Conservation (phyloP, 2,888 invertebrate genomes). For the Trichopoda pennipes region DNA sequence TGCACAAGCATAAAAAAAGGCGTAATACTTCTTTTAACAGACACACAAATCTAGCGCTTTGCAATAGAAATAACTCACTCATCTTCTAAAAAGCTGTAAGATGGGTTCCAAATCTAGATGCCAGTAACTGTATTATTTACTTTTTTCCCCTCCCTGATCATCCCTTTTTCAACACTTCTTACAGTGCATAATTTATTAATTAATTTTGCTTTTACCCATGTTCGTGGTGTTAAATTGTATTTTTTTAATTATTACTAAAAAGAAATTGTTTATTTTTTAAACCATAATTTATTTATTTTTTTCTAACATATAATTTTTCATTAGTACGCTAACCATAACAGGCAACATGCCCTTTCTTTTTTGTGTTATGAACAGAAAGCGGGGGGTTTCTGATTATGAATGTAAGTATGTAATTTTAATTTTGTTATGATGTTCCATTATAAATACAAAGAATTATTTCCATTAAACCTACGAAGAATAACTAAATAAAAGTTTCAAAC, state of each 20-base stretch:
- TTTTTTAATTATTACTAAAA: conserved; percentile 63
- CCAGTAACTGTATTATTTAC: neutral
- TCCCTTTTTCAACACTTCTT: conserved; percentile 36
- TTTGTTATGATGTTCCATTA: conserved; percentile 58
- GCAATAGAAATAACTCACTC: too few relatives aligned
- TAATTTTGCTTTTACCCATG: conserved; percentile 40
- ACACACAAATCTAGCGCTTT: too few relatives aligned
- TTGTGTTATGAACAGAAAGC: neutral
- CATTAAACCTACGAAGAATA: conserved; percentile 60
- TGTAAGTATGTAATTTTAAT: conserved; percentile 35
- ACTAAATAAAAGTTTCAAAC: conserved; percentile 72
- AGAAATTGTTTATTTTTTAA: conserved; percentile 38
- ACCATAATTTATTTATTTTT: conserved; percentile 52
- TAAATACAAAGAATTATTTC: conserved; percentile 48
- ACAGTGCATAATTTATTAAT: conserved; percentile 24
- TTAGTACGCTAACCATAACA: conserved; percentile 43
- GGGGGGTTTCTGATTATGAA: conserved; percentile 8
- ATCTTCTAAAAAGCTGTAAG: neutral
- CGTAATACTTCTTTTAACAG: too few relatives aligned
- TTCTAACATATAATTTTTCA: conserved; percentile 63
- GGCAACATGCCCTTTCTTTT: conserved; percentile 11
- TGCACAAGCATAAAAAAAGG: too few relatives aligned
- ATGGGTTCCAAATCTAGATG: neutral
- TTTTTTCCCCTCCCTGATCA: neutral
- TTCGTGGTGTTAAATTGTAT: conserved; percentile 53